These are phyloP conservation scores for Priocnemis perturbator DNA, from an alignment of 2,888 invertebrate genomes.

Conservation along the genomic window DNA sequence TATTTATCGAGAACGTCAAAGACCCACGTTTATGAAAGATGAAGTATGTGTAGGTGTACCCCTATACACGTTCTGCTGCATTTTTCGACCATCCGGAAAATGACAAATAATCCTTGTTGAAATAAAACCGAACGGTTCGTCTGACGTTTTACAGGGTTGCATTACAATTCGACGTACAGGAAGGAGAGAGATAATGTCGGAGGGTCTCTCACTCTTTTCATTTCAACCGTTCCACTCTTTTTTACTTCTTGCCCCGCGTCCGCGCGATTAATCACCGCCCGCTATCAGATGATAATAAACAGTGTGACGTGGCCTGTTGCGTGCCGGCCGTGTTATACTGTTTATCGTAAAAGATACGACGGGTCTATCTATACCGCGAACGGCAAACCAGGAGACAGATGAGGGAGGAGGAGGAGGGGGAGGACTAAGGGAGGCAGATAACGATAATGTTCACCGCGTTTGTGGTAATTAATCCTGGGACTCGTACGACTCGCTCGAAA, in stretches of 20 bases:
- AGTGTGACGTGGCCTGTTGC: slow-evolving; percentile 49
- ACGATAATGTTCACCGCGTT: slow-evolving; percentile 47
- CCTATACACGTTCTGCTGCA: no score
- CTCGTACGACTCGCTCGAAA: slow-evolving; percentile 41
- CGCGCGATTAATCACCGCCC: slow-evolving; percentile 43
- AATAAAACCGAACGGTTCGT: no score
- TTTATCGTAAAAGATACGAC: slow-evolving; percentile 50
- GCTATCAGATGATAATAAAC: slow-evolving; percentile 54
- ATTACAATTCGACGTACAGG: no score
- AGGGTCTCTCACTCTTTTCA: not conserved
- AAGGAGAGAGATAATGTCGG: not conserved
- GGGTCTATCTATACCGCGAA: slow-evolving; percentile 24
- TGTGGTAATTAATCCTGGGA: slow-evolving; percentile 52
- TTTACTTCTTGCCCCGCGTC: slow-evolving; percentile 22
- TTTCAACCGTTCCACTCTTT: slow-evolving; percentile 16
- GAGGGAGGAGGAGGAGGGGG: slow-evolving; percentile 4
- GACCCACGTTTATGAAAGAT: no score
- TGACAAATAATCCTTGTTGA: slow-evolving; percentile 2
- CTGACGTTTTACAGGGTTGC: no score
- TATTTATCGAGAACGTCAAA: no score
- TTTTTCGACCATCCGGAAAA: slow-evolving; percentile 23
- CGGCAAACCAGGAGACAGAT: slow-evolving; percentile 2
- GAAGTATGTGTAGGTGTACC: no score
- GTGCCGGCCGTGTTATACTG: slow-evolving; percentile 47
- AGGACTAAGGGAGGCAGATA: slow-evolving; percentile 42